Base-by-base conservation (phyloP, 2,113 vertebrate genomes). In the Empidonax alnorum region DNA sequence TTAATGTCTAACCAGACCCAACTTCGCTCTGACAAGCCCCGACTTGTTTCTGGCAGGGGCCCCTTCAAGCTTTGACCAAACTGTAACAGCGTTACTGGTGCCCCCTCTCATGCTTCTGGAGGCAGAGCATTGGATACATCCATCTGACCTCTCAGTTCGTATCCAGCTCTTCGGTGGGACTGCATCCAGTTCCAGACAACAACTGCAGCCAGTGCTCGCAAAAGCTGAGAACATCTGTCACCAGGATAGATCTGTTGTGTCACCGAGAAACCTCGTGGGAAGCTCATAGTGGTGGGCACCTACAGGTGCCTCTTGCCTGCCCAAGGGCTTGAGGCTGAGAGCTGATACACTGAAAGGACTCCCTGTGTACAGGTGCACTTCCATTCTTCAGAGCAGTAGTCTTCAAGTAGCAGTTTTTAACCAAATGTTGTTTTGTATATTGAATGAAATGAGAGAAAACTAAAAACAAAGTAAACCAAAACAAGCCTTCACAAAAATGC, bases 311-410 rank as follows among this genome's bases (percentile, higher is more conserved):
- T 82, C 31, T 56, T 67, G 23, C 13, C 35, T 63, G 42, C 6
- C 1, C 9, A 1, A 0, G 2, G 14, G 4, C 19, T 50, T 71
- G 20, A 10, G 3, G 1, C 3, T 15, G 27, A 84, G 27, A 39
- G 4, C 19, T 52, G 10, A 47, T 11, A 3, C 46, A 61, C 31
- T 74, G 15, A 63, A 77, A 87, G 14, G 11, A 22, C 28, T 56
- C 10, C 14, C 8, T 3, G 10, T 18, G 22, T n/a, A 4, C 17
- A 8, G 37, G 14, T 44, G 30, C 23, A 16, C 10, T 16, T 31
- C 25, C 14, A 21, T 15, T 31, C 20, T 82, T 58, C 66, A 82
- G 55, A 19, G 7, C 12, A 59, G 2, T 23, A 49, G 9, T 39
- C 33, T 82, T 63, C 47, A 72, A 41, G 10, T 17, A 42, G 9